phyloP scores from a whole-genome alignment of 1,140 invertebrate species.

The Prorops nasuta region DNA sequence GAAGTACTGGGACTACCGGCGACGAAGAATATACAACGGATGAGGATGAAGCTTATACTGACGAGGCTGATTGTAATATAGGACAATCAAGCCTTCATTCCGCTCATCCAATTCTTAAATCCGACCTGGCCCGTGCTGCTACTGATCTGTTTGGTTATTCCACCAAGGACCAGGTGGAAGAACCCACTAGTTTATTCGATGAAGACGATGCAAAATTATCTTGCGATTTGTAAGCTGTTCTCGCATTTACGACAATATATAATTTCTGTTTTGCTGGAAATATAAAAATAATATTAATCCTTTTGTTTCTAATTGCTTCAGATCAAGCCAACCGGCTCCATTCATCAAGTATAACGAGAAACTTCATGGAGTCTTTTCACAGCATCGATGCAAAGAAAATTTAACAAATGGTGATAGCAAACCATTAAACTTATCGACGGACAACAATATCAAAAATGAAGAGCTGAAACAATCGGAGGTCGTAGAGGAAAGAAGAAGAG shows the following conservation, averaged over 20 bases:
- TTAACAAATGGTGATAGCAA: conserved; percentile 26
- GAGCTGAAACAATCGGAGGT: conserved; percentile 18
- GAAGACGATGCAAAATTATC: conserved; percentile 43
- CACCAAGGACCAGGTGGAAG: conserved; percentile 34
- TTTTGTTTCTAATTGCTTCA: too few relatives aligned
- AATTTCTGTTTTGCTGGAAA: too few relatives aligned
- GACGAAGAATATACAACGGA: conserved; percentile 61
- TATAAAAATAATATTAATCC: too few relatives aligned
- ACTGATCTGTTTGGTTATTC: conserved; percentile 48
- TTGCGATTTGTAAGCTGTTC: conserved; percentile 32
- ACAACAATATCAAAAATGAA: conserved; percentile 15
- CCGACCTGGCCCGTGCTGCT: conserved; percentile 45
- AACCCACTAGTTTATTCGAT: conserved; percentile 49
- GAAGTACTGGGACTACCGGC: conserved; percentile 59
- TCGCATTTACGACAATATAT: too few relatives aligned
- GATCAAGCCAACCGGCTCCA: conserved; percentile 31
- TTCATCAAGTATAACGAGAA: conserved; percentile 39
- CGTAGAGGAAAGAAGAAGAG: conserved; percentile 20
- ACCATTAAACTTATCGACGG: conserved; percentile 17
- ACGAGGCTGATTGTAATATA: conserved; percentile 51
- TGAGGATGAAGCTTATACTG: conserved; percentile 55
- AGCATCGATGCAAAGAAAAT: conserved; percentile 27
- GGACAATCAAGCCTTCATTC: conserved; percentile 30
- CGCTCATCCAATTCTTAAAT: conserved; percentile 44
- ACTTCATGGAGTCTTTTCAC: conserved; percentile 26